Evolutionary conservation across 2,113 vertebrate genomes (phyloP), one percentile per base, ranked within the genome.

Genomic region (Chamaetylas fuelleborni): DNA sequence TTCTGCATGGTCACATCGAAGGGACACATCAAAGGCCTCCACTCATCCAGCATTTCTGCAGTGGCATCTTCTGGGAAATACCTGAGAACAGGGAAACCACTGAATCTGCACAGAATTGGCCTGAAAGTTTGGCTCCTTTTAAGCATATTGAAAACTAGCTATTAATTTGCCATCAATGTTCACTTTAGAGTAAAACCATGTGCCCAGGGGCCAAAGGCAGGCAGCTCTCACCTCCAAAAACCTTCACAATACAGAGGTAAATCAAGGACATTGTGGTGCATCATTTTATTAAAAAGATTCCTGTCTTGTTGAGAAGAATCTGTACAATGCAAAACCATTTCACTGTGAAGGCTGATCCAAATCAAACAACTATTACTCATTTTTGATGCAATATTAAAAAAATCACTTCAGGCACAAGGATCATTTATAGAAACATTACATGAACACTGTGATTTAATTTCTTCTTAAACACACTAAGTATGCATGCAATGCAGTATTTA

Each of bases 1-100:
- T 99, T 99, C 93, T 99, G 99, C 99, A 99, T 99, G 91, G 99
- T 99, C 95, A 99, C 99, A 92, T 99, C 99, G 96, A 99, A 99
- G 11, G 99, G 99, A 92, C 99, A 99, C 97, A 99, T 98, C 93
- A 99, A 97, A 66, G 99, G 99, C 70, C 98, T 98, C 99, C 99
- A 99, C 93, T 99, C 99, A 88, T 99, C 98, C 66, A 99, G 97
- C 99, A 99, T 99, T 96, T 99, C 99, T 17, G 97, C 98, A 81
- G 99, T 99, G 65, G 99, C 98, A 64, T 98, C 98, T 93, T 98
- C 98, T 89, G 99, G 98, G 94, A 99, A 99, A 96, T 99, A 99
- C n/a, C 99, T 99, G 97, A 47, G 57, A 91, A 65, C 79, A 51
- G 81, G 42, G 34, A 71, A 92, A 82, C 20, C 6, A n/a, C 0